A percentile compares a stretch with the other conserved stretches of the same genome.
Conservation (phyloP, 2,888 invertebrate genomes). For the Ophraella communa region DNA sequence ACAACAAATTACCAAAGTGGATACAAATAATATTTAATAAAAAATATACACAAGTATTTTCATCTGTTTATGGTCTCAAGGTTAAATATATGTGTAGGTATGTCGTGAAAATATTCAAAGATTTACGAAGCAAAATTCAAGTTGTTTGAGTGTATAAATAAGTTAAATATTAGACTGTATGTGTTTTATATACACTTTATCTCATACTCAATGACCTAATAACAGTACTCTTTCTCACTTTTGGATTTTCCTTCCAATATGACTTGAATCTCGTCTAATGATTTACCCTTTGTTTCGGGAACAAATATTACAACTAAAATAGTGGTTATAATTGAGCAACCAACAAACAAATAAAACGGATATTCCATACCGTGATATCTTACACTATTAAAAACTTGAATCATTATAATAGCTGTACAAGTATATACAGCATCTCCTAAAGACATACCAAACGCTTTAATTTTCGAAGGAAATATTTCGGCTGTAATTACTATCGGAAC, state of each 20-base stretch:
- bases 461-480: slow-evolving; percentile 56
- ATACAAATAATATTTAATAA: too few relatives aligned
- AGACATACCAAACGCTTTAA: slow-evolving; percentile 58
- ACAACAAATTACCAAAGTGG: too few relatives aligned
- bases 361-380: slow-evolving; percentile 49
- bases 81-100: too few relatives aligned
- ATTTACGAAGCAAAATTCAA: too few relatives aligned
- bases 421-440: slow-evolving; percentile 55
- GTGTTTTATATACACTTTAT: too few relatives aligned
- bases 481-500: slow-evolving; percentile 57
- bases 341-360: slow-evolving; percentile 55
- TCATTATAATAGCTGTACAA: slow-evolving; percentile 50
- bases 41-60: too few relatives aligned
- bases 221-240: neutral
- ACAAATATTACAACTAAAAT: slow-evolving; percentile 52
- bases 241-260: slow-evolving; percentile 49
- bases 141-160: too few relatives aligned
- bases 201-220: too few relatives aligned
- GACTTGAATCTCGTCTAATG: slow-evolving; percentile 56
- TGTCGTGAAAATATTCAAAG: too few relatives aligned
- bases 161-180: too few relatives aligned
- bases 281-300: slow-evolving; percentile 56
- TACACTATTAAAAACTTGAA: slow-evolving; percentile 52
- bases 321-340: slow-evolving; percentile 50
- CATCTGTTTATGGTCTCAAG: too few relatives aligned